Evolutionary conservation across 2,888 invertebrate genomes (phyloP).

Genomic region (Mesoligia furuncula): DNA sequence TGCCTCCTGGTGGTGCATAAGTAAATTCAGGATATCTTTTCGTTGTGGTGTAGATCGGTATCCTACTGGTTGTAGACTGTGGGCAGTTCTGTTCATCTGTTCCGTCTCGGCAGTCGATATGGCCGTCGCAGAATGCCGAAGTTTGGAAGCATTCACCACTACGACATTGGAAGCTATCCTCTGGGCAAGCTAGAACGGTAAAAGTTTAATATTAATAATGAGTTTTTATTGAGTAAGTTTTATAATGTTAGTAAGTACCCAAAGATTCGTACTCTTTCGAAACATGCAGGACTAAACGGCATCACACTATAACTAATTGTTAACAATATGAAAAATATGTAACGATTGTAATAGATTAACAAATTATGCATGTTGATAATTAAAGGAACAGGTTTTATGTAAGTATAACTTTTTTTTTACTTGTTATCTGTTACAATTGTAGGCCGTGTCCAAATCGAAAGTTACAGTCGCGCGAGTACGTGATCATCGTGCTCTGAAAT

Average conservation of each 20-base stretch:
- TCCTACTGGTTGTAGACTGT: conserved; percentile 14
- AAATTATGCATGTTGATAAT: neutral
- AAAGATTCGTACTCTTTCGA: neutral
- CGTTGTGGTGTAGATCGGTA: conserved; percentile 27
- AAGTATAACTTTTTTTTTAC: neutral
- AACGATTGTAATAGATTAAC: conserved; percentile 14
- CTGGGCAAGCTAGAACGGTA: conserved; percentile 90
- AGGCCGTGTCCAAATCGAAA: neutral
- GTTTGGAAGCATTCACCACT: conserved; percentile 92
- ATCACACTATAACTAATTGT: conserved; percentile 36
- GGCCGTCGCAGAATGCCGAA: conserved; percentile 91
- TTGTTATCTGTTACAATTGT: conserved; percentile 26
- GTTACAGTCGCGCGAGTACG: no score
- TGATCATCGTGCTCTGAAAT: neutral
- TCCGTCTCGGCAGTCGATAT: conserved; percentile 91
- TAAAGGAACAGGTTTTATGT: neutral
- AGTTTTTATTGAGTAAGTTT: neutral
- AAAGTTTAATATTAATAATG: conserved; percentile 8
- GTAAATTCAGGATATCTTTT: conserved; percentile 15
- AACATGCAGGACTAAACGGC: conserved; percentile 34
- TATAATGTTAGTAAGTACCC: neutral
- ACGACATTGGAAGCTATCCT: conserved; percentile 92
- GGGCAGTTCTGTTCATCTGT: conserved; percentile 92
- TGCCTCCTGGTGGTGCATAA: neutral
- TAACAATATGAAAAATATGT: neutral